Evolutionary conservation across 2,888 invertebrate species (phyloP).

Genomic region (Myopa testacea): DNA sequence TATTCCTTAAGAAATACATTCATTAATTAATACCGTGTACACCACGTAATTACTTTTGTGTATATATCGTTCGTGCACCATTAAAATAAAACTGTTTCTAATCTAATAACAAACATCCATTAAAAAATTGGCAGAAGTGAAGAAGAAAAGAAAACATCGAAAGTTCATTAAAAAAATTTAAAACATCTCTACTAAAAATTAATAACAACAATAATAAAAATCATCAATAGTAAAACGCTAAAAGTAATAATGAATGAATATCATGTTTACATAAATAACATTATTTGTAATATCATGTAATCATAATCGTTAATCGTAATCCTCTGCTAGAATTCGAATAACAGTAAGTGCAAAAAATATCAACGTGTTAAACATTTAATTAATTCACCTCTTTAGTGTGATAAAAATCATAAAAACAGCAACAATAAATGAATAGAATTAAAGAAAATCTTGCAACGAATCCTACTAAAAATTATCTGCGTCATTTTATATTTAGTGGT

Average conservation of each 20-base stretch:
- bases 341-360: background rate
- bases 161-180: too few species aligned
- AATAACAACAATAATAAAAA: too few species aligned
- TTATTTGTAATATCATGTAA: background rate
- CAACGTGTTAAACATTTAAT: background rate
- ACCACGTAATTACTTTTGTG: background rate
- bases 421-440: background rate
- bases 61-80: too few species aligned
- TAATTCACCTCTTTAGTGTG: background rate
- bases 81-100: too few species aligned
- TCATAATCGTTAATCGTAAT: background rate
- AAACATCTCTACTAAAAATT: too few species aligned
- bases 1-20: background rate
- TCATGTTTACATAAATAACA: conserved; percentile 1
- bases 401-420: background rate
- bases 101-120: too few species aligned
- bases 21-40: background rate
- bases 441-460: background rate
- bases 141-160: too few species aligned
- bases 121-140: too few species aligned
- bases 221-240: too few species aligned
- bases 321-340: background rate
- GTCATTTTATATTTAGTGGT: conserved; percentile 77
- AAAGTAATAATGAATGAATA: conserved; percentile 7
- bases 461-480: conserved; percentile 20